A percentile compares a stretch with the other conserved stretches of the same genome.
These are phyloP conservation scores for Drosophila nannoptera DNA, from an alignment of 1,140 invertebrate species.

Conservation along the genomic window DNA sequence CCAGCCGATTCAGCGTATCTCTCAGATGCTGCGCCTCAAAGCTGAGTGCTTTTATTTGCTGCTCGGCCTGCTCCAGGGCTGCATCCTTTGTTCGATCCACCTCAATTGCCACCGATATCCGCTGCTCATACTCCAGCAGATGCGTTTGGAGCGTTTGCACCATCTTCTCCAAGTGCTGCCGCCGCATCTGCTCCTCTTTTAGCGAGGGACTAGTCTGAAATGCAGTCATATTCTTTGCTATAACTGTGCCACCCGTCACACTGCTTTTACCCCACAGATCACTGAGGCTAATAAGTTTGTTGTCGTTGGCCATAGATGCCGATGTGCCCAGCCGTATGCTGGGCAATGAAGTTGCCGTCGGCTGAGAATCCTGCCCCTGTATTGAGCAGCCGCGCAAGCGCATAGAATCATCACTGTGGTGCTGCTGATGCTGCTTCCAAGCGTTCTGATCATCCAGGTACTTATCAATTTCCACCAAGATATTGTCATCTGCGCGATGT, in stretches of 20 bases:
- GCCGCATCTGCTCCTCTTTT: slow-evolving; percentile 86
- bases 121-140: slow-evolving; percentile 87
- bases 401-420: slow-evolving; percentile 60
- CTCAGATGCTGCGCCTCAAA: slow-evolving; percentile 60
- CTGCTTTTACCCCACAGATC: slow-evolving; percentile 81
- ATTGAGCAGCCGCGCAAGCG: slow-evolving; percentile 18
- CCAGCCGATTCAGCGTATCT: slow-evolving; percentile 50
- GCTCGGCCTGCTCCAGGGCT: slow-evolving; percentile 83
- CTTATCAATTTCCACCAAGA: slow-evolving; percentile 69
- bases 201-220: slow-evolving; percentile 65
- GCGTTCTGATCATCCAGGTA: slow-evolving; percentile 52
- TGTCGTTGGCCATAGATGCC: slow-evolving; percentile 17
- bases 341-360: slow-evolving; percentile 49
- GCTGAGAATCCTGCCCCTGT: slow-evolving; percentile 27
- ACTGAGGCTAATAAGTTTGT: slow-evolving; percentile 80
- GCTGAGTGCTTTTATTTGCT: slow-evolving; percentile 74
- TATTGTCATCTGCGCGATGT: slow-evolving; percentile 45
- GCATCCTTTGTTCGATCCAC: slow-evolving; percentile 87
- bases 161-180: slow-evolving; percentile 87
- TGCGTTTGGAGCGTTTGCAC: slow-evolving; percentile 87
- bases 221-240: slow-evolving; percentile 22
- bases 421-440: slow-evolving; percentile 43
- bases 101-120: slow-evolving; percentile 86
- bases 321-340: slow-evolving; percentile 52
- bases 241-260: slow-evolving; percentile 42